Evolutionary conservation across 1,140 invertebrate genomes (phyloP), one percentile per base, ranked within the genome.

Genomic region (Bombus waltoni): DNA sequence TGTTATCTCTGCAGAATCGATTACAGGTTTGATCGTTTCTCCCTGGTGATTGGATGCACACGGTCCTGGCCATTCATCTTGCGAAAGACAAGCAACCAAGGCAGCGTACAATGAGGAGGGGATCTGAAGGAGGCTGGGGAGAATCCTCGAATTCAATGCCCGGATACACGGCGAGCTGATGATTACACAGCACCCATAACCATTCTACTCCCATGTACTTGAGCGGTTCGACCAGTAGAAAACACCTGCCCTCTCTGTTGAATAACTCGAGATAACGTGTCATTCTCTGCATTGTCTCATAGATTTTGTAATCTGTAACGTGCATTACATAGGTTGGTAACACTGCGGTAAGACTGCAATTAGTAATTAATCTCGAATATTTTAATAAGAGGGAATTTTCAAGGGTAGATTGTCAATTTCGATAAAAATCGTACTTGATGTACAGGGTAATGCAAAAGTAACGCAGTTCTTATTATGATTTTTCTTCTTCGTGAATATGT

Each of bases 131-230:
- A 83, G 66, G 83, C 79, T 47, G 86, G 73, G 71, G 62, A 57
- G 76, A 83, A 88, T 87, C 68, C 70, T 85, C 75, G 74, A 92
- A 92, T 93, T 92, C 75, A 93, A 93, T 93, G 92, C 88, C 92
- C 92, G 92, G 92, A 93, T 92, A 92, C 85, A 93, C 92, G 92
- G 91, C 81, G 88, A 78, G 86, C 57, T 92, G 91, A 90, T 86
- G 91, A 92, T 92, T 90, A 92, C 92, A 87, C 83, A 86, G 74
- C 86, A 77, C 70, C 85, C 83, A 73, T 62, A 68, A 66, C 72
- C 80, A 70, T 38, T 75, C 74, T 42, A 62, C 68, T 86, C 72
- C 42, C 87, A 81, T 42, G 74, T 85, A 82, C 75, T 80, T 72
- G 76, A 80, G 66, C 65, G 40, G 38, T 78, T 78, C 68, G 74